A percentile compares a stretch with the other conserved stretches of the same genome.
phyloP scores from a whole-genome alignment of 2,888 invertebrate genomes.

The Chironomus riparius region DNA sequence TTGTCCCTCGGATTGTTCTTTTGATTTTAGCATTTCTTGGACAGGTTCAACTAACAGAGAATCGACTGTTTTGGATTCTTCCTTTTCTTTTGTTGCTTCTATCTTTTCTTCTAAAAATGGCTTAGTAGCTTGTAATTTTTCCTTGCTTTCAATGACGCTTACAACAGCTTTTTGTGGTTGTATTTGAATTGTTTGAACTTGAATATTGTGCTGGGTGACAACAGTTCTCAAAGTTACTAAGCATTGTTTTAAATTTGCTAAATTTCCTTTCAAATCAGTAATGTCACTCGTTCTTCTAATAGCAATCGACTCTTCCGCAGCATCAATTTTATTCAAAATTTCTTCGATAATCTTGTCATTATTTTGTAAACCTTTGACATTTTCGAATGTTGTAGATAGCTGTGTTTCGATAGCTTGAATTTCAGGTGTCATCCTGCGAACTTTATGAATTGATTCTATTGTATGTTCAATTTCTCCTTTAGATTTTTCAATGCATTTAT shows the following conservation, averaged over 20 bases:
- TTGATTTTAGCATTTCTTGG: background rate
- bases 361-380: conserved; percentile 19
- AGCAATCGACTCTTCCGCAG: conserved; percentile 21
- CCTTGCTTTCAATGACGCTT: background rate
- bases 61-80: background rate
- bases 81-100: background rate
- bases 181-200: background rate
- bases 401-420: conserved; percentile 24
- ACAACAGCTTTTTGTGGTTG: background rate
- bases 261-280: conserved; percentile 29
- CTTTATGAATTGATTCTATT: background rate
- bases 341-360: conserved; percentile 22
- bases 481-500: background rate
- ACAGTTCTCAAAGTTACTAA: conserved; percentile 23
- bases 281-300: conserved; percentile 29
- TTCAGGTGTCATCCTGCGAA: conserved; percentile 18
- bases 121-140: background rate
- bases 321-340: conserved; percentile 21
- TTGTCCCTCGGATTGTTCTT: background rate
- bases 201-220: background rate
- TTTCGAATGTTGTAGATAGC: conserved; percentile 20
- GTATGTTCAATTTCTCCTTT: background rate
- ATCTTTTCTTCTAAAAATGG: conserved; percentile 10
- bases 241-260: background rate
- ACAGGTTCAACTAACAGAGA: too few species aligned